A percentile compares a stretch with the other conserved stretches of the same genome.
Conservation (phyloP, 92 coral and sea anemone genomes). For the Galaxea fascicularis region DNA sequence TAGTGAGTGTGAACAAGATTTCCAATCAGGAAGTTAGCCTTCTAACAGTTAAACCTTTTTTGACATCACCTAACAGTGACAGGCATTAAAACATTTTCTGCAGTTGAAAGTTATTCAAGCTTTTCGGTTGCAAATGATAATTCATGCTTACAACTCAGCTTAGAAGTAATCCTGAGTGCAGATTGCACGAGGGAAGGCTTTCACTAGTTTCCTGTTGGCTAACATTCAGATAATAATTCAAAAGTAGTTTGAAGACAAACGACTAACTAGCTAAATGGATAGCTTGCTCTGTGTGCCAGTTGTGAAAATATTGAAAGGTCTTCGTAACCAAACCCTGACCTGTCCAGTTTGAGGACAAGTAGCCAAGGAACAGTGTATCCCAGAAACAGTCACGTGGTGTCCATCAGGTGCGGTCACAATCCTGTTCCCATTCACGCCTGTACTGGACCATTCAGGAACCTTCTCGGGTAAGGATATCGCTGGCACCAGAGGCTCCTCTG, state of each 20-base stretch:
- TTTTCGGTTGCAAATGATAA: too few relatives aligned
- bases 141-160: too few relatives aligned
- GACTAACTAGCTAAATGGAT: too few relatives aligned
- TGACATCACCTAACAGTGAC: not conserved
- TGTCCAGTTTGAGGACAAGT: slow-evolving; percentile 88
- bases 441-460: slow-evolving; percentile 87
- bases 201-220: too few relatives aligned
- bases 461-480: slow-evolving; percentile 69
- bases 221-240: too few relatives aligned
- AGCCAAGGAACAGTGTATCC: slow-evolving; percentile 82
- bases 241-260: too few relatives aligned
- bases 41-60: not conserved
- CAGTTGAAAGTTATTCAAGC: too few relatives aligned
- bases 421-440: slow-evolving; percentile 82
- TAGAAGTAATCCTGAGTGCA: too few relatives aligned
- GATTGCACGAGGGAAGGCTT: too few relatives aligned
- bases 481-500: slow-evolving; percentile 85
- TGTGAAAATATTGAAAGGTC: not conserved
- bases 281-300: too few relatives aligned
- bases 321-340: slow-evolving; percentile 58
- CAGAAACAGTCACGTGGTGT: slow-evolving; percentile 61
- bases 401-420: slow-evolving; percentile 81
- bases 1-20: not conserved
- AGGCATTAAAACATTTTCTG: too few relatives aligned
- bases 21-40: not conserved